These are phyloP conservation scores for Athene noctua DNA, from an alignment of 2,113 vertebrate genomes.

Conservation along the genomic window DNA sequence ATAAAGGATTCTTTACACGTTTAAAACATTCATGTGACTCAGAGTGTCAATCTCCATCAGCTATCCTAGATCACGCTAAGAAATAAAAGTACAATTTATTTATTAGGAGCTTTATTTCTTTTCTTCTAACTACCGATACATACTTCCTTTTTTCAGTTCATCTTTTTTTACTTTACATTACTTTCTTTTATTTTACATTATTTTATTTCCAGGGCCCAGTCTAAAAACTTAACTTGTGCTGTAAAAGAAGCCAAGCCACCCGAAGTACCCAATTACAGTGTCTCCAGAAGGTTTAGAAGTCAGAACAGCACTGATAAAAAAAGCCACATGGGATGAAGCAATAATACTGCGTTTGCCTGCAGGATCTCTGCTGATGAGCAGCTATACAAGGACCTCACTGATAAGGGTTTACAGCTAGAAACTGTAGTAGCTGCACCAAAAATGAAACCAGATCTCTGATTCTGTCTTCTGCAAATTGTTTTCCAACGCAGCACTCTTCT, in stretches of 20 bases:
- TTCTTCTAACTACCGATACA: neutral
- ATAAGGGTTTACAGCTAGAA: slow-evolving; percentile 20
- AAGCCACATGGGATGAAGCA: slow-evolving; percentile 37
- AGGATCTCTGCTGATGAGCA: slow-evolving; percentile 42
- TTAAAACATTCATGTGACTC: slow-evolving; percentile 15
- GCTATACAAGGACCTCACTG: neutral
- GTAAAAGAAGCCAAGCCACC: neutral
- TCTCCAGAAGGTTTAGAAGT: slow-evolving; percentile 40
- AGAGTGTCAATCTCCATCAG: slow-evolving; percentile 19
- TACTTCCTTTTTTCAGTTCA: neutral
- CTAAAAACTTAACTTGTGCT: neutral
- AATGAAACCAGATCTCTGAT: slow-evolving; percentile 40
- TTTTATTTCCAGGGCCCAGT: neutral
- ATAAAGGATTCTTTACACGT: slow-evolving; percentile 36
- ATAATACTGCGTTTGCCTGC: neutral
- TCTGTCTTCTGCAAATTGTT: slow-evolving; percentile 19
- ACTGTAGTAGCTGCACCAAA: slow-evolving; percentile 25
- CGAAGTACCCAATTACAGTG: neutral
- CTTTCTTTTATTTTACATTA: neutral
- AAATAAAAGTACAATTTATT: neutral
- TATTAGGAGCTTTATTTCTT: neutral
- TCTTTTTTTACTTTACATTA: neutral
- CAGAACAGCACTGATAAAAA: slow-evolving; percentile 1
- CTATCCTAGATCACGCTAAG: neutral
- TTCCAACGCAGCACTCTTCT: neutral